These are phyloP conservation scores for Sanderia malayensis DNA, from an alignment of 30 jellyfish, hydroid and myxozoan genomes.

Conservation along the genomic window DNA sequence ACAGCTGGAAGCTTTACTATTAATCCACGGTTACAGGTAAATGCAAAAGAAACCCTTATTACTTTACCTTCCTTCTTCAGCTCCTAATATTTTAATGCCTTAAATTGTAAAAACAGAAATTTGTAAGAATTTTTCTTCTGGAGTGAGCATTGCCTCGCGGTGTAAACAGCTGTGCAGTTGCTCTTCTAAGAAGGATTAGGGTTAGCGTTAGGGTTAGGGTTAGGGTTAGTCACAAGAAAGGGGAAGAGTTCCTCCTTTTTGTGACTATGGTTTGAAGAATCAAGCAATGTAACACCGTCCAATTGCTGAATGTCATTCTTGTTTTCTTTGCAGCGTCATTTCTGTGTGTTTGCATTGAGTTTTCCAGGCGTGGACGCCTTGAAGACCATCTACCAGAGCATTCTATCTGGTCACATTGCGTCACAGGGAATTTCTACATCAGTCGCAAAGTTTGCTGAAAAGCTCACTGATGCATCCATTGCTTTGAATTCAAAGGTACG, in stretches of 20 bases:
- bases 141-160: too few relatives aligned
- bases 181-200: too few relatives aligned
- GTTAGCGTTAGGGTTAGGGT: too few relatives aligned
- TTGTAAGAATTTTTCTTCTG: too few relatives aligned
- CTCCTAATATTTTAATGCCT: too few relatives aligned
- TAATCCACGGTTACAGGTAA: slow-evolving; percentile 93
- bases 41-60: too few relatives aligned
- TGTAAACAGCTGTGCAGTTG: too few relatives aligned
- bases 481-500: slow-evolving; percentile 86
- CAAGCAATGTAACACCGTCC: too few relatives aligned
- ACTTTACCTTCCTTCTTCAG: neutral
- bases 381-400: slow-evolving; percentile 84
- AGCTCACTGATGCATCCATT: slow-evolving; percentile 90
- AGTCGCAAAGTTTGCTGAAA: slow-evolving; percentile 68
- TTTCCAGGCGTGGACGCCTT: slow-evolving; percentile 99
- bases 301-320: neutral
- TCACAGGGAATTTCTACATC: slow-evolving; percentile 59
- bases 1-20: slow-evolving; percentile 98
- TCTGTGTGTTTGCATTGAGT: slow-evolving; percentile 97
- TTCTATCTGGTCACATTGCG: slow-evolving; percentile 77
- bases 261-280: too few relatives aligned
- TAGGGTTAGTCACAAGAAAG: too few relatives aligned
- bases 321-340: slow-evolving; percentile 83
- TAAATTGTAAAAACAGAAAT: too few relatives aligned
- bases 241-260: too few relatives aligned